Conservation (phyloP, 2,113 vertebrate genomes). For the Lathamus discolor region DNA sequence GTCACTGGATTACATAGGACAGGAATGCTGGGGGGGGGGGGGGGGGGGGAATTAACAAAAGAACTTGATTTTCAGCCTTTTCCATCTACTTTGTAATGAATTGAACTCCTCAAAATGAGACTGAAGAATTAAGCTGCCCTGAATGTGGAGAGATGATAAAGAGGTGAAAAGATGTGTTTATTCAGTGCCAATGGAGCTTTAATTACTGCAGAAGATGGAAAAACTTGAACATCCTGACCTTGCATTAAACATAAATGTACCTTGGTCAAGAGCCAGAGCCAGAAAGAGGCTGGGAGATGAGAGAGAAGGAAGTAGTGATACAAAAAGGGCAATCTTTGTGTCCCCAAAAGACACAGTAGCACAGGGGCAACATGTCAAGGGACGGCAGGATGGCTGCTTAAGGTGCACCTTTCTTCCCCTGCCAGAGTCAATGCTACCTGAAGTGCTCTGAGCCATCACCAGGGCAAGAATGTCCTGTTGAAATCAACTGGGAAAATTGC, state of each 20-base stretch:
- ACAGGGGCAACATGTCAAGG: not conserved
- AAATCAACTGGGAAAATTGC: not conserved
- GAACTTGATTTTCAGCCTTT: not conserved
- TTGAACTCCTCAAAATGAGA: not conserved
- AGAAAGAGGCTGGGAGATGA: not conserved
- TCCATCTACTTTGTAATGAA: not conserved
- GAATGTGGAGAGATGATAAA: not conserved
- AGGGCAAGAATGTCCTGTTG: not conserved
- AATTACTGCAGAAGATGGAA: not conserved
- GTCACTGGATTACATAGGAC: not conserved
- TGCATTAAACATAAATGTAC: not conserved
- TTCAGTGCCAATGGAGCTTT: not conserved
- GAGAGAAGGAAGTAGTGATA: not conserved
- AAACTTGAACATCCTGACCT: not conserved
- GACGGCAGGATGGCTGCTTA: not conserved
- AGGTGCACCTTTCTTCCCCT: not conserved
- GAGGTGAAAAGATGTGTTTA: not conserved
- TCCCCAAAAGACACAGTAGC: not conserved
- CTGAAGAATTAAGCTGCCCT: not conserved
- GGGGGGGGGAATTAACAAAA: not conserved
- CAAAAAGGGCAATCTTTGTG: not conserved
- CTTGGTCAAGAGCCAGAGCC: not conserved
- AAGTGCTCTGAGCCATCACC: rapidly evolving
- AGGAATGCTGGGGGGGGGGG: not conserved
- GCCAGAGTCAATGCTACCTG: too few species aligned